A percentile compares a stretch with the other conserved stretches of the same genome.
Evolutionary conservation across 2,888 invertebrate species (phyloP).

Genomic region (Dione vanillae): DNA sequence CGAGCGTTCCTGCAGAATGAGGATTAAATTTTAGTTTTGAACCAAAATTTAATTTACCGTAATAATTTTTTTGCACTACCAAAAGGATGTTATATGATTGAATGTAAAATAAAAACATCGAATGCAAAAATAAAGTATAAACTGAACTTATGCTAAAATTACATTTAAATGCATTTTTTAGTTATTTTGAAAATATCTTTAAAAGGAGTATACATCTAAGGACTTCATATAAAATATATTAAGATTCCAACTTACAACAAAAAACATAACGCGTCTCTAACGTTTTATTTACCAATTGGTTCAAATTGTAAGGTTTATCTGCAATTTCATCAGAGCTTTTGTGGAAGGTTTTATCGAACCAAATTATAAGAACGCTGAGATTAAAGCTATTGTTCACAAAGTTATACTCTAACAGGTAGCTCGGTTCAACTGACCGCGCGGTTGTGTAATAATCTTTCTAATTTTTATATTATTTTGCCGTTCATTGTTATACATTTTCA

Average conservation of each 20-base stretch:
- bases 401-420: slow-evolving; percentile 6
- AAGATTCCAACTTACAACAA: neutral
- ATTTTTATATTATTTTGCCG: neutral
- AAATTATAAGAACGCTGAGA: slow-evolving; percentile 19
- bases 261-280: neutral
- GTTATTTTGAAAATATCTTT: no score
- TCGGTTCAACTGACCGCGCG: neutral
- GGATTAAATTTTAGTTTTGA: neutral
- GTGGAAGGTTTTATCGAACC: slow-evolving; percentile 11
- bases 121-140: no score
- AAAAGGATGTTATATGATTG: no score
- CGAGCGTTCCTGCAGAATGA: neutral
- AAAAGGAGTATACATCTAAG: no score
- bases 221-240: neutral
- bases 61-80: neutral
- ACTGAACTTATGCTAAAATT: no score
- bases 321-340: no score
- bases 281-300: slow-evolving; percentile 24
- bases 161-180: no score
- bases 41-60: neutral
- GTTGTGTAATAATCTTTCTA: slow-evolving; percentile 1
- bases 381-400: slow-evolving; percentile 1
- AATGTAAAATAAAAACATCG: no score
- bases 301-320: slow-evolving; percentile 20
- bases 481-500: neutral